phyloP scores from a whole-genome alignment of 2,888 invertebrate genomes.

The Aphodius granarius region DNA sequence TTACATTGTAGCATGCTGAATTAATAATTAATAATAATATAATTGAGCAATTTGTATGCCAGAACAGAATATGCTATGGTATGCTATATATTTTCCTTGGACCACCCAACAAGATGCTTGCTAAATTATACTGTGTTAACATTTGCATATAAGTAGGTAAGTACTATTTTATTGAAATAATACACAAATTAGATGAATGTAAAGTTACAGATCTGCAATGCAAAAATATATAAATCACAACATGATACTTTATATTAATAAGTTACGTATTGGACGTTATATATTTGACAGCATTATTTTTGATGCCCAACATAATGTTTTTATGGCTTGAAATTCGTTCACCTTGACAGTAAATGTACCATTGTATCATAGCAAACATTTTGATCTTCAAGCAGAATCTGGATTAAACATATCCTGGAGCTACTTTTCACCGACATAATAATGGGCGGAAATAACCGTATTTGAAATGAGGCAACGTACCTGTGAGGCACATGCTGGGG shows the following conservation, averaged over 20 bases:
- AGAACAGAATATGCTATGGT: neutral
- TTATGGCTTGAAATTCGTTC: too few species aligned
- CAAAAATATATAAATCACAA: too few species aligned
- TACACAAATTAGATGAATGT: too few species aligned
- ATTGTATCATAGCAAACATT: neutral
- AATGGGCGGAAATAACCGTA: neutral
- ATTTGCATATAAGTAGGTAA: too few species aligned
- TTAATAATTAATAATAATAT: too few species aligned
- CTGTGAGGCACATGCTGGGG: neutral
- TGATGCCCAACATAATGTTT: too few species aligned
- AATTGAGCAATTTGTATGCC: neutral
- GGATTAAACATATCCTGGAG: neutral
- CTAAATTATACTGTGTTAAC: neutral
- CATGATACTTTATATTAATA: too few species aligned
- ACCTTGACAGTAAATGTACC: neutral
- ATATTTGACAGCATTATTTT: too few species aligned
- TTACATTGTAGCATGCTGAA: neutral
- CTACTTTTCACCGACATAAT: neutral
- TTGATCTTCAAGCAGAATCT: neutral
- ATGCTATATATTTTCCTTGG: neutral
- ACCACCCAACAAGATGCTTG: too few species aligned
- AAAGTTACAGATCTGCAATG: too few species aligned
- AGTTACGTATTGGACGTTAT: too few species aligned
- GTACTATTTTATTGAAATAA: too few species aligned
- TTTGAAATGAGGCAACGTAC: neutral